Conservation (phyloP, 2,888 invertebrate species). For the Apodemia duryi region DNA sequence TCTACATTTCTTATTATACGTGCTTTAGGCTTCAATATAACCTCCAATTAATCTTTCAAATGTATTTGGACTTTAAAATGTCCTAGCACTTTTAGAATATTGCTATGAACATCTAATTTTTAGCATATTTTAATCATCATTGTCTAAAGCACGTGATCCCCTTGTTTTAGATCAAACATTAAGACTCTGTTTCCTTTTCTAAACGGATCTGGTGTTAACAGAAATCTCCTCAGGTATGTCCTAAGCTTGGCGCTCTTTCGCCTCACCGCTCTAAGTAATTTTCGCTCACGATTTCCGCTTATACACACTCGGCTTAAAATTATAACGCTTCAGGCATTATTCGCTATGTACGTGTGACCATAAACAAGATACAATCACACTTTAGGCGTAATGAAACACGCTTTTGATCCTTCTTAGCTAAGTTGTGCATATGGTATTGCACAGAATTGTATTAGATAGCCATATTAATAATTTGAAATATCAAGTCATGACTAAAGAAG, state of each 20-base stretch:
- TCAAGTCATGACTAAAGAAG: background rate
- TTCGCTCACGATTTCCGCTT: constrained; percentile 61
- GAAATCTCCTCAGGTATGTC: constrained; percentile 77
- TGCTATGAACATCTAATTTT: constrained; percentile 7
- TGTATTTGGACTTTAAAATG: constrained; percentile 15
- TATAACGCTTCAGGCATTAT: constrained; percentile 42
- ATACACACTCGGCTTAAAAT: constrained; percentile 50
- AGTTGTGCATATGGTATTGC: constrained; percentile 21
- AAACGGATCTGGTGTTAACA: constrained; percentile 72
- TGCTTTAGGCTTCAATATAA: constrained; percentile 27
- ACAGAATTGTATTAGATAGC: constrained; percentile 17
- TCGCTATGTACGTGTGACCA: constrained; percentile 38
- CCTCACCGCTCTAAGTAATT: constrained; percentile 52
- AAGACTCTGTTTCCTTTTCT: constrained; percentile 64
- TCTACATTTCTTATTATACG: constrained; percentile 20
- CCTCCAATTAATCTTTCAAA: constrained; percentile 4
- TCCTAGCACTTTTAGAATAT: constrained; percentile 17
- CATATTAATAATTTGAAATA: background rate
- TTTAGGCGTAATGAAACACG: constrained; percentile 40
- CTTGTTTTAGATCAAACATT: constrained; percentile 40
- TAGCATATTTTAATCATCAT: constrained; percentile 16
- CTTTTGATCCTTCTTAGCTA: constrained; percentile 28
- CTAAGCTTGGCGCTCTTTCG: constrained; percentile 58
- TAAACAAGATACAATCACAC: constrained; percentile 45
- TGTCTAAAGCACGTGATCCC: constrained; percentile 30